These are phyloP conservation scores for Nysson spinosus DNA, from an alignment of 2,888 invertebrate genomes.

Conservation along the genomic window DNA sequence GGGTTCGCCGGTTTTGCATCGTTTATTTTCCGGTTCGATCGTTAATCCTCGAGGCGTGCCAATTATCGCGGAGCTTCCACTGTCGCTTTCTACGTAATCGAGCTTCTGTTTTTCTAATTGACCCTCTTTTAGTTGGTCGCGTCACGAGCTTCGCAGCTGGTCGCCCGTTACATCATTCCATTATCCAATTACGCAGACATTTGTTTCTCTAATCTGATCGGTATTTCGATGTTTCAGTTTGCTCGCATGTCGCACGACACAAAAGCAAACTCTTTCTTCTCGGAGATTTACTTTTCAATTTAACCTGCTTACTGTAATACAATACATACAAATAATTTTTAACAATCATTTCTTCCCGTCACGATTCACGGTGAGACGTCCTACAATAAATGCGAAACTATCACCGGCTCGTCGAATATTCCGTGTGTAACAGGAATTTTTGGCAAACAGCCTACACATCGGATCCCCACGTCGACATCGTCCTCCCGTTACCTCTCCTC, in stretches of 20 bases:
- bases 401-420: conserved; percentile 42
- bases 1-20: too few relatives aligned
- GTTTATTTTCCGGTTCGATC: too few relatives aligned
- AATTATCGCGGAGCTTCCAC: neutral
- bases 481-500: conserved; percentile 4
- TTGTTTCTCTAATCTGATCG: conserved; percentile 39
- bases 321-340: too few relatives aligned
- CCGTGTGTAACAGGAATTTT: conserved; percentile 41
- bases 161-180: conserved; percentile 47
- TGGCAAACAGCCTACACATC: conserved; percentile 47
- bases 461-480: conserved; percentile 9
- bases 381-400: conserved; percentile 13
- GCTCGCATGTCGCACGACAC: neutral
- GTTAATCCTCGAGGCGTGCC: neutral
- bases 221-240: conserved; percentile 7
- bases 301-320: too few relatives aligned
- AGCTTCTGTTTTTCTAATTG: conserved; percentile 50
- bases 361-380: conserved; percentile 16
- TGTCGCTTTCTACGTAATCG: conserved; percentile 9
- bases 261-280: neutral
- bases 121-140: conserved; percentile 46
- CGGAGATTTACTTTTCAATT: too few relatives aligned
- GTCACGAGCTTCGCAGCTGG: conserved; percentile 37
- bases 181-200: conserved; percentile 48
- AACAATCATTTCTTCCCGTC: too few relatives aligned